phyloP scores from a whole-genome alignment of 2,113 vertebrate species.

The Phyllostomus discolor region DNA sequence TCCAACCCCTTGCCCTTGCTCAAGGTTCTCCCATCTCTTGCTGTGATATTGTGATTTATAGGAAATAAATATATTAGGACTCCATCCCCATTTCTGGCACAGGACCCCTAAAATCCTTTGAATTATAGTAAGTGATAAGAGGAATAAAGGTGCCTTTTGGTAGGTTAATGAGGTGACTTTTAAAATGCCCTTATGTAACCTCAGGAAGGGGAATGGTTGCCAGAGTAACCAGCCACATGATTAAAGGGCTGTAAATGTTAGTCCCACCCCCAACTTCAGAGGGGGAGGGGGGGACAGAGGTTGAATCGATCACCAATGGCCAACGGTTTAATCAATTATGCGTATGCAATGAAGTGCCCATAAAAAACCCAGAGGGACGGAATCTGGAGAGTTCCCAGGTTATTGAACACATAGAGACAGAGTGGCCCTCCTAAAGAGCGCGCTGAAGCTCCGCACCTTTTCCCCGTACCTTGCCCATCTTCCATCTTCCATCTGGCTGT shows the following conservation, averaged over 20 bases:
- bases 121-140: not conserved
- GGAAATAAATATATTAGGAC: not conserved
- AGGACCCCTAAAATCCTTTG: not conserved
- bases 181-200: not conserved
- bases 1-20: not conserved
- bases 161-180: not conserved
- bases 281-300: too few relatives aligned
- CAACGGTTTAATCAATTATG: too few relatives aligned
- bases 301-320: too few relatives aligned
- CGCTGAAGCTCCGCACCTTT: not conserved
- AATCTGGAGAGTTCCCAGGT: not conserved
- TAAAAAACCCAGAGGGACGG: not conserved
- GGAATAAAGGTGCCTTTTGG: not conserved
- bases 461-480: not conserved
- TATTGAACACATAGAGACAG: not conserved
- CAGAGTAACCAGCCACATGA: not conserved
- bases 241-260: too few relatives aligned
- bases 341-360: not conserved
- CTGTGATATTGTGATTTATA: not conserved
- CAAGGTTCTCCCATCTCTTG: not conserved
- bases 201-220: too few relatives aligned
- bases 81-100: not conserved
- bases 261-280: too few relatives aligned
- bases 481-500: not conserved
- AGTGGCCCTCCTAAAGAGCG: not conserved